phyloP scores from a whole-genome alignment of 2,113 vertebrate genomes.

The Holacanthus passer region DNA sequence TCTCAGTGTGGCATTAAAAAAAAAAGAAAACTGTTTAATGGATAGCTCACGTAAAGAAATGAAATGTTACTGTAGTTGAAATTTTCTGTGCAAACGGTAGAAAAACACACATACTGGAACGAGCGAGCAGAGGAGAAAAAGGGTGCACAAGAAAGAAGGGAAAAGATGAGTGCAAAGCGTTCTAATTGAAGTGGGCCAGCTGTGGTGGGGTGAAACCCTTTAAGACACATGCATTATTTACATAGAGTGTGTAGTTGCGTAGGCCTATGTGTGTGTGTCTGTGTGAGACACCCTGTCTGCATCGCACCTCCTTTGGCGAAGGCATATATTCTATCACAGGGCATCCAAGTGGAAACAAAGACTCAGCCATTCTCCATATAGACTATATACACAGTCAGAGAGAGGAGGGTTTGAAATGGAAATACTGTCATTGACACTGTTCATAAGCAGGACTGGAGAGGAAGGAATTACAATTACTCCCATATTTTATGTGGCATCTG shows the following conservation, averaged over 20 bases:
- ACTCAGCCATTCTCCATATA: constrained; percentile 58
- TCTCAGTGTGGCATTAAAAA: neutral
- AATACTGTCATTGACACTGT: constrained; percentile 50
- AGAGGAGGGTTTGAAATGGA: constrained; percentile 29
- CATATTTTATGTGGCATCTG: too few relatives aligned
- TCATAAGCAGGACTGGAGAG: constrained; percentile 3
- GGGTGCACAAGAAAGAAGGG: constrained; percentile 2
- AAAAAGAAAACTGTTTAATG: neutral
- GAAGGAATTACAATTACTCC: constrained; percentile 1
- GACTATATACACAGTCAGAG: constrained; percentile 24
- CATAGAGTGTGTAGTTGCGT: constrained; percentile 56
- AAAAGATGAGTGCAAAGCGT: constrained; percentile 61
- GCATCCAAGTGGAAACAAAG: constrained; percentile 75
- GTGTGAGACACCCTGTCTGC: constrained; percentile 64
- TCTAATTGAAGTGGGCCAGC: constrained; percentile 84
- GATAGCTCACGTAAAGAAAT: neutral
- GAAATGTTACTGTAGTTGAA: neutral
- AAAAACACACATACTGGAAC: constrained; percentile 3
- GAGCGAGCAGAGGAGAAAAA: neutral
- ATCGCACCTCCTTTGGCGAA: constrained; percentile 74
- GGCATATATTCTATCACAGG: constrained; percentile 72
- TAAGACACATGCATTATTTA: constrained; percentile 87
- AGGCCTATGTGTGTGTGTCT: constrained; percentile 23
- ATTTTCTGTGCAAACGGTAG: neutral
- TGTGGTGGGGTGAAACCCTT: constrained; percentile 80